A percentile compares a stretch with the other conserved stretches of the same genome.
These are phyloP conservation scores for Momotus momota DNA, from an alignment of 2,797 vertebrate species.

Conservation along the genomic window DNA sequence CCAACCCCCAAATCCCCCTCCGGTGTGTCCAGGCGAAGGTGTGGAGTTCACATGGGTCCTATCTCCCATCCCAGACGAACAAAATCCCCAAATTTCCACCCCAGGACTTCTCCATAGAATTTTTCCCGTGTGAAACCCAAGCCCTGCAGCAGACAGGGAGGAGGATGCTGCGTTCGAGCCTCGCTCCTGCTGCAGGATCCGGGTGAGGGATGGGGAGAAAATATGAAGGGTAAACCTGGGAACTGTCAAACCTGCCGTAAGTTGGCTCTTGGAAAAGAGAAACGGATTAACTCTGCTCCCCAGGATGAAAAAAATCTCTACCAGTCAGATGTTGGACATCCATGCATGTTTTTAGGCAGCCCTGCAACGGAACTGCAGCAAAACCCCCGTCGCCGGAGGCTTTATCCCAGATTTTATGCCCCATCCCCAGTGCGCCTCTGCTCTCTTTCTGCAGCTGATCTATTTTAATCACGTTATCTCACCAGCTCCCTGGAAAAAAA, in stretches of 20 bases:
- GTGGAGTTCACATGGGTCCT: not conserved
- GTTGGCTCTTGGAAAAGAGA: not conserved
- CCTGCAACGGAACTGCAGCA: not conserved
- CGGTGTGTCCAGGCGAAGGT: rapidly evolving
- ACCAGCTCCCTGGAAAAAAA: not conserved
- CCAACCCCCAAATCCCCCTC: not conserved
- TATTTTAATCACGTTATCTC: not conserved
- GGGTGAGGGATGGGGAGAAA: not conserved
- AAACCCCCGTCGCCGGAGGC: not conserved
- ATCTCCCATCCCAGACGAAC: not conserved
- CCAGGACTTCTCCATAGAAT: not conserved
- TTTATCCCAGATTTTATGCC: not conserved
- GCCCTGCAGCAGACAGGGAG: not conserved
- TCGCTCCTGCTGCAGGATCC: rapidly evolving
- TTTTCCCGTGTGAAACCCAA: rapidly evolving
- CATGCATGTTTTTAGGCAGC: not conserved
- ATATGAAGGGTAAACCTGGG: not conserved
- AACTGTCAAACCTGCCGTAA: slow-evolving; percentile 32
- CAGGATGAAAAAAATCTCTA: not conserved
- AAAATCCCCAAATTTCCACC: not conserved
- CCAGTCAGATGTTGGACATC: not conserved
- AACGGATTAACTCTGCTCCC: slow-evolving; percentile 11
- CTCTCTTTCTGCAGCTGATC: not conserved
- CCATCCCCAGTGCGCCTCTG: not conserved
- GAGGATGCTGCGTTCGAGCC: not conserved